Conservation (phyloP, 2,797 vertebrate species). For the Eurystomus glaucurus region DNA sequence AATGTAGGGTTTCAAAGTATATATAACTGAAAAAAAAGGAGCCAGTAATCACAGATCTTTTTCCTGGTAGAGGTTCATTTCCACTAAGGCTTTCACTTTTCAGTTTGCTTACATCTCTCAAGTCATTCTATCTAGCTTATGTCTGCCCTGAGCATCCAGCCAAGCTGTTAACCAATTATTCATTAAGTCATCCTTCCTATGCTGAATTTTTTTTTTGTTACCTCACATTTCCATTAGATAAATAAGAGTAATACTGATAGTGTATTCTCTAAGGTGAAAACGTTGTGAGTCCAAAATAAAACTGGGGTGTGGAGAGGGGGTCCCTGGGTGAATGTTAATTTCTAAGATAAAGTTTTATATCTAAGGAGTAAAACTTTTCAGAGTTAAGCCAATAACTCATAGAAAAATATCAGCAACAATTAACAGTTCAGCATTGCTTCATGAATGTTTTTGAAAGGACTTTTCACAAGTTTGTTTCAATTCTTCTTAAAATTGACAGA, state of each 20-base stretch:
- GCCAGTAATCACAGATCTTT: background rate
- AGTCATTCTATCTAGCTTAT: background rate
- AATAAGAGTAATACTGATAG: background rate
- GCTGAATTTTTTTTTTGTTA: background rate
- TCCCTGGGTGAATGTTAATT: background rate
- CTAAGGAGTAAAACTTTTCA: background rate
- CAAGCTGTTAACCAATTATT: background rate
- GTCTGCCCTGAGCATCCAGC: background rate
- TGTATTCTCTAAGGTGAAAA: background rate
- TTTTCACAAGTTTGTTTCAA: background rate
- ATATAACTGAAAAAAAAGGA: background rate
- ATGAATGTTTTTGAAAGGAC: background rate
- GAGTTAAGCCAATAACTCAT: background rate
- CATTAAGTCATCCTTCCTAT: background rate
- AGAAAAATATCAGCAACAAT: background rate
- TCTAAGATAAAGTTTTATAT: background rate
- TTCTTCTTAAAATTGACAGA: background rate
- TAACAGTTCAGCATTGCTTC: background rate
- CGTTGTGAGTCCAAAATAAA: background rate
- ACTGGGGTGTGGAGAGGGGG: fast-evolving
- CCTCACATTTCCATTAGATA: background rate
- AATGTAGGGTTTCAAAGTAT: background rate
- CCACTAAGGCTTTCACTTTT: background rate
- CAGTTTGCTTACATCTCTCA: background rate
- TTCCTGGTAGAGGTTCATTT: background rate